Evolutionary conservation across 1,140 invertebrate genomes (phyloP).

Genomic region (Lycorma delicatula): DNA sequence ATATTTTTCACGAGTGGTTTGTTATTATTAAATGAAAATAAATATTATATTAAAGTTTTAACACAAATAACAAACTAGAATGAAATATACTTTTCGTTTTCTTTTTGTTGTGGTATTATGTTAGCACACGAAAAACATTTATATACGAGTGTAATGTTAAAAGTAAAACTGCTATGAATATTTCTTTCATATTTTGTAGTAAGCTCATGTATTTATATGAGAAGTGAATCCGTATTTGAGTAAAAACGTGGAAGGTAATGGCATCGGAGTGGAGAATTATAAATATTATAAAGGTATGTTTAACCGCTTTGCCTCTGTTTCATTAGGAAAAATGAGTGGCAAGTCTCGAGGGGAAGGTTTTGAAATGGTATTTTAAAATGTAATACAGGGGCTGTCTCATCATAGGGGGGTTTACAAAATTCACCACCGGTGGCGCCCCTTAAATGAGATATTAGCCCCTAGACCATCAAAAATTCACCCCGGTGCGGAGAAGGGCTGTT

Average conservation of each 20-base stretch:
- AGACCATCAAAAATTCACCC: conserved; percentile 1
- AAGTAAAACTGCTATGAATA: not conserved
- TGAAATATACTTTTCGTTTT: too few species aligned
- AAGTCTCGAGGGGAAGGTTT: conserved; percentile 7
- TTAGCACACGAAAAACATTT: not conserved
- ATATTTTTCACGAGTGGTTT: too few species aligned
- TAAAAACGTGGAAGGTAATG: too few species aligned
- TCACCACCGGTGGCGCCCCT: conserved; percentile 3
- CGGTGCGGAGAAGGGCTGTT: not conserved
- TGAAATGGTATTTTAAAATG: conserved; percentile 18
- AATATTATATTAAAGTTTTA: too few species aligned
- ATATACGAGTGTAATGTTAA: not conserved
- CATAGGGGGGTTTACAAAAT: conserved; percentile 4
- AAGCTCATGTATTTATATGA: conserved; percentile 3
- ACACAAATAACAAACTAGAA: too few species aligned
- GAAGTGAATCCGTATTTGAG: not conserved
- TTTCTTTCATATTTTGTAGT: not conserved
- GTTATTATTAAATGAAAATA: too few species aligned
- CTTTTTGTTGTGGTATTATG: too few species aligned
- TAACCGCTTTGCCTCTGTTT: conserved; percentile 3
- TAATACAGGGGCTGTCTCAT: conserved; percentile 12
- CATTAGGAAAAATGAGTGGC: conserved; percentile 15
- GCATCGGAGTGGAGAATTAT: not conserved
- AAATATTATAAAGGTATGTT: conserved; percentile 1
- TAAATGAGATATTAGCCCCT: conserved; percentile 18